Base-by-base conservation (phyloP, 2,113 vertebrate genomes). In the Chaetodon auriga region DNA sequence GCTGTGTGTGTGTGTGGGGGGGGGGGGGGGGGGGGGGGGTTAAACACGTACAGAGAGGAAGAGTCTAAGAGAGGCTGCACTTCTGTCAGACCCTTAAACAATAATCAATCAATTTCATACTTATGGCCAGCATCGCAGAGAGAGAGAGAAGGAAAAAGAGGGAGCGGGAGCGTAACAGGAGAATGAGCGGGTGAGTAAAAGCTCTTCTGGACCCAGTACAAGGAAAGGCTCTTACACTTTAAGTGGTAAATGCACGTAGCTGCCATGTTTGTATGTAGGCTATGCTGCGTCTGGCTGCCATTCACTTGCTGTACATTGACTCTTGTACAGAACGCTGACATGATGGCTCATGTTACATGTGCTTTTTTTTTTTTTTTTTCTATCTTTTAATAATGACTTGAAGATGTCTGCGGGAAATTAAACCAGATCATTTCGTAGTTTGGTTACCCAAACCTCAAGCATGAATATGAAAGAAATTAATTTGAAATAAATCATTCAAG, bases 171-270 rank as follows among this genome's bases (percentile, higher is more conserved):
- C 0, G 11, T 48, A 77, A 68, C 43, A 60, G 61, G 30, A 82
- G 78, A 79, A 41, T 21, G 36, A 83, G 48, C 21, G 30, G 45
- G 45, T 78, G 88, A 82, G 86, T 94, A 94, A 94, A 94, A 94
- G 93, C 94, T 92, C 86, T 94, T 90, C 90, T 95, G 93, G 94
- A 95, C 75, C 74, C 64, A 82, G 87, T 83, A 95, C 92, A 94
- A 94, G 91, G 72, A 93, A 94, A 92, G 62, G 91, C 91, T 95
- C 92, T 95, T 93, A 95, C 86, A 81, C 71, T 81, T 55, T 48
- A 83, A 88, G 80, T 89, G 86, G 88, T 93, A 91, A 93, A 93
- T 89, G 84, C 80, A 86, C 51, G 19, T 19, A 62, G 80, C 77
- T 4, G 45, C 85, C 83, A 70, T 84, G 92, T 91, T 79, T 76